Evolutionary conservation across 2,113 vertebrate species (phyloP), one percentile per base, ranked within the genome.

Genomic region (Prunella fulvescens): DNA sequence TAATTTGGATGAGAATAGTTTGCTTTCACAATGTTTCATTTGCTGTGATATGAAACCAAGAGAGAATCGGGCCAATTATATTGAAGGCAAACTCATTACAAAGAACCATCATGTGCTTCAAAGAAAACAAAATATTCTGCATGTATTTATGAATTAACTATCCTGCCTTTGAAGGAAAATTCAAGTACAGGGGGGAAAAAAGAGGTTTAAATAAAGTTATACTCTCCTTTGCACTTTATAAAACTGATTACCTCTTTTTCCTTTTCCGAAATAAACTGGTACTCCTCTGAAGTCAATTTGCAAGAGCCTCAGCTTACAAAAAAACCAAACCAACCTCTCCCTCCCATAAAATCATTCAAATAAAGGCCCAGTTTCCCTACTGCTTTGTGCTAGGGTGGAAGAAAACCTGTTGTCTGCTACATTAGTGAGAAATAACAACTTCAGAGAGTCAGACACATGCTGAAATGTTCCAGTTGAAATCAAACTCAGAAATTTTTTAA

Each of bases 401-500:
- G 73, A 89, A 97, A 91, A 81, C 23, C 90, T 86, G 60, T 97
- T 97, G 92, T 96, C 70, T 74, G 77, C 90, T 93, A 93, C 58
- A 57, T 97, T 93, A 78, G 79, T 96, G 95, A 96, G 95, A 98
- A 98, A 97, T 97, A 97, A 96, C 95, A 96, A 95, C 92, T 65
- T 93, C 96, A 96, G 96, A 96, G 90, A 81, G 81, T 65, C 87
- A 95, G 93, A 96, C 95, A 93, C 96, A 97, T 60, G 95, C 96
- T 96, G 95, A 96, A 97, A 60, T 97, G 92, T 97, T 98, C 96
- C 96, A 82, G 94, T 72, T 96, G 93, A 98, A 98, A 97, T 98
- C 97, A 98, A 98, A 97, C 96, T 98, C 97, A 98, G 97, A 98
- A 98, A 97, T 95, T 97, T 98, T 98, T 98, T 96, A 98, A 98